Evolutionary conservation across 2,797 vertebrate genomes (phyloP), one percentile per base, ranked within the genome.

Genomic region (Gobionotothen gibberifrons): DNA sequence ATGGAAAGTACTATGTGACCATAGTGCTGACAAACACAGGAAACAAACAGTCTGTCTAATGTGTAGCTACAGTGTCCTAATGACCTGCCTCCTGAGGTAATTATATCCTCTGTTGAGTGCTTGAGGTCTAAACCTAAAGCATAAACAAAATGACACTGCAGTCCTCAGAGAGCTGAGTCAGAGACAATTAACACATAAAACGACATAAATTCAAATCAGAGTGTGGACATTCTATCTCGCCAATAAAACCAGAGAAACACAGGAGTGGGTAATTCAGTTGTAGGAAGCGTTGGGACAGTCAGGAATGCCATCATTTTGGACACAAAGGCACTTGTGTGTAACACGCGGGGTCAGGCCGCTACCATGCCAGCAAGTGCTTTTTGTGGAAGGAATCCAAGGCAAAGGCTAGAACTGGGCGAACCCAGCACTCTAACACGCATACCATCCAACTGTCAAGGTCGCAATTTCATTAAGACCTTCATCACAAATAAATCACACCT

Each of bases 311-410:
- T 73, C 79, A 86, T 85, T 83, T 77, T 36, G 53, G 63, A 81
- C 72, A 92, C 87, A 89, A 92, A 90, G 70, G 68, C 74, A 78
- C 75, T 83, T 81, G 74, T 90, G 84, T 75, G 72, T 10, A 53
- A 62, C 76, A 67, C 46, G 43, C 69, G 81, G 78, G 85, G 84
- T 89, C 81, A 83, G 67, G 63, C 72, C 14, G 69, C 78, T 52
- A 9, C 77, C 79, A 63, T 71, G 67, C 61, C 69, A 74, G 63
- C 57, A 54, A 85, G 74, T 66, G 83, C 74, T 84, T 86, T 89
- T 74, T 74, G 67, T 79, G 75, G 76, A 81, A 17, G 55, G 59
- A 78, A 72, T 74, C 75, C 69, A 82, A 76, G 46, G 48, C 51
- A 76, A 83, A 72, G 36, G 46, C 19, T 3, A 19, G 19, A 55